Conservation (phyloP, 2,113 vertebrate genomes). For the Solenodon paradoxus region DNA sequence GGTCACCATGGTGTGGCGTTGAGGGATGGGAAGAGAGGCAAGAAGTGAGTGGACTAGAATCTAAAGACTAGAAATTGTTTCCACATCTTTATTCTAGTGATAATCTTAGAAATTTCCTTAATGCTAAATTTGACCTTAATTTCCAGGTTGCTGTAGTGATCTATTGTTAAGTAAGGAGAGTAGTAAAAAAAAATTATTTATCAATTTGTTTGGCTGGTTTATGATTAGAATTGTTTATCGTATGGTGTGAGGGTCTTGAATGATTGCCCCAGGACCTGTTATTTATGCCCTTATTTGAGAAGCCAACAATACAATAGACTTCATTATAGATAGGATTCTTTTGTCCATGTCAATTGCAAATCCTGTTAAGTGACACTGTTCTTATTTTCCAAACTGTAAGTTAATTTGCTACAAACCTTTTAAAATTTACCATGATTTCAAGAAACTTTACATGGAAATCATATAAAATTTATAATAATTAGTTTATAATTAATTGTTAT, state of each 20-base stretch:
- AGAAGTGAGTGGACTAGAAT: accelerated
- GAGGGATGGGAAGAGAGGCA: background rate
- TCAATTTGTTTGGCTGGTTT: background rate
- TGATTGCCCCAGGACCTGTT: background rate
- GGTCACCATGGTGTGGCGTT: background rate
- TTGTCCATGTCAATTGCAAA: background rate
- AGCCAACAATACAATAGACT: background rate
- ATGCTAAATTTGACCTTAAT: background rate
- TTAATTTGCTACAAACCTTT: background rate
- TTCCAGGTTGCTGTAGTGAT: background rate
- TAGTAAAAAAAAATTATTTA: background rate
- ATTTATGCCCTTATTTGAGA: background rate
- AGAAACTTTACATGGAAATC: background rate
- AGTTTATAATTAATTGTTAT: too few relatives aligned
- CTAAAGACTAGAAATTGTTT: background rate
- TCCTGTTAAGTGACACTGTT: background rate
- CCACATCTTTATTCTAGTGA: background rate
- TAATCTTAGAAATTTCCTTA: background rate
- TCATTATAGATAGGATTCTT: background rate
- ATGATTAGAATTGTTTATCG: background rate
- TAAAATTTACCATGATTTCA: background rate
- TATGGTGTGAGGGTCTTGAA: background rate
- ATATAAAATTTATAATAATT: too few relatives aligned
- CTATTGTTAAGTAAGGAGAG: background rate
- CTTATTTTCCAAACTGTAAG: background rate